Conservation (phyloP, 2,888 invertebrate genomes). For the Pseudanteris insignis region DNA sequence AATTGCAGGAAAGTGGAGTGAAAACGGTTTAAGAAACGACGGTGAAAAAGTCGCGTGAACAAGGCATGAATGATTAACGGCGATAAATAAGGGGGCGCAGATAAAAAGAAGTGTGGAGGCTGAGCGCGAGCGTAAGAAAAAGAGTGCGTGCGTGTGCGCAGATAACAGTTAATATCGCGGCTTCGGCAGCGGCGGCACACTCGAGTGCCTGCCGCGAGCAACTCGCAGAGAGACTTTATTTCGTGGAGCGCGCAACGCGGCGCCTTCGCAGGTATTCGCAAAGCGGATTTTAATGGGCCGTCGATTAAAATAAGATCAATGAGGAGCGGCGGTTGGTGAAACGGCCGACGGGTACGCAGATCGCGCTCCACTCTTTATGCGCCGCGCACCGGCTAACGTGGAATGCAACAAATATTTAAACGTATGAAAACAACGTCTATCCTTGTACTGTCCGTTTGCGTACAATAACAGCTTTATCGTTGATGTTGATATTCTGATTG, state of each 20-base stretch:
- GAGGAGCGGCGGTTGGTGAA: constrained; percentile 35
- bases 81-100: constrained; percentile 26
- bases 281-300: constrained; percentile 46
- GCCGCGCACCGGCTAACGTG: too few species aligned
- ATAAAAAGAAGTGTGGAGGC: constrained; percentile 32
- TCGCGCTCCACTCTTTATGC: too few species aligned
- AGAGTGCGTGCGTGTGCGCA: constrained; percentile 10
- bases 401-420: too few species aligned
- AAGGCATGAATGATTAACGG: constrained; percentile 25
- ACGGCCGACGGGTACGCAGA: constrained; percentile 35
- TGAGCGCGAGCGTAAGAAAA: constrained; percentile 18
- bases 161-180: constrained; percentile 43
- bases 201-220: constrained; percentile 33
- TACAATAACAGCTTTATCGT: too few species aligned
- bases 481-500: too few species aligned
- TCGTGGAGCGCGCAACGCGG: constrained; percentile 29
- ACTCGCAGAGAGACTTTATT: constrained; percentile 34
- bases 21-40: too few species aligned
- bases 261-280: too few species aligned
- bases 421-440: too few species aligned
- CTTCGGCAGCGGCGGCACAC: constrained; percentile 21
- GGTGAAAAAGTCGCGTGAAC: too few species aligned
- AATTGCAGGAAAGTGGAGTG: too few species aligned
- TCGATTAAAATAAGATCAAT: constrained; percentile 46
- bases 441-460: too few species aligned